Conservation (phyloP, 2,888 invertebrate species). For the Dromius quadrimaculatus region DNA sequence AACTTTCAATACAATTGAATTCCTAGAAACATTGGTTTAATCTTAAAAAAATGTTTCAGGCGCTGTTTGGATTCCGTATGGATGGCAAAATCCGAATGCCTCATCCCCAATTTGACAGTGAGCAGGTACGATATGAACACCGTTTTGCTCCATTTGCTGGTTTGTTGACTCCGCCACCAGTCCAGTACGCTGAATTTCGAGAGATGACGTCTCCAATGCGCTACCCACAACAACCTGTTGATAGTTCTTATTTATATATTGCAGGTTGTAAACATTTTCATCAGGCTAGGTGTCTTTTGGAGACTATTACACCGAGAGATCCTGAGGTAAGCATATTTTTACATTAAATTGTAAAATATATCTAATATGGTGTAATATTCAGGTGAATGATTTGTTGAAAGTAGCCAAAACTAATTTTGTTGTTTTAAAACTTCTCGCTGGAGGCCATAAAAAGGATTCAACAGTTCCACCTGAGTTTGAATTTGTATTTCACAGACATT, state of each 20-base stretch:
- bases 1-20: too few species aligned
- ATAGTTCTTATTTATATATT: slow-evolving; percentile 76
- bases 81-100: slow-evolving; percentile 90
- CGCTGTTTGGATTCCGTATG: slow-evolving; percentile 89
- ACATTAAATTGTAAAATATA: too few species aligned
- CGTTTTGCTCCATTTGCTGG: slow-evolving; percentile 91
- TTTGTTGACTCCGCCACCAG: slow-evolving; percentile 89
- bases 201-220: slow-evolving; percentile 82
- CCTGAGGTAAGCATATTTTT: slow-evolving; percentile 74
- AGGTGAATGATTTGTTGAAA: slow-evolving; percentile 85
- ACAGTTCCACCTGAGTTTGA: slow-evolving; percentile 90
- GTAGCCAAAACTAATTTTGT: slow-evolving; percentile 97
- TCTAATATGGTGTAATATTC: slow-evolving; percentile 61
- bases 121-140: slow-evolving; percentile 94
- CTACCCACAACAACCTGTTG: slow-evolving; percentile 66
- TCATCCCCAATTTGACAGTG: slow-evolving; percentile 90
- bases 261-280: slow-evolving; percentile 93
- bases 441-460: slow-evolving; percentile 92
- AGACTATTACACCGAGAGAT: slow-evolving; percentile 84
- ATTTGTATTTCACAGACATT: slow-evolving; percentile 89
- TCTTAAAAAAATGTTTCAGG: slow-evolving; percentile 67
- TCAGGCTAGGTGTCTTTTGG: slow-evolving; percentile 87
- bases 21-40: slow-evolving; percentile 12
- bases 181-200: slow-evolving; percentile 89
- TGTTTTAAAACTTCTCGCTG: slow-evolving; percentile 90